A percentile compares a stretch with the other conserved stretches of the same genome.
Conservation (phyloP, 2,888 invertebrate genomes). For the Eupithecia centaureata region DNA sequence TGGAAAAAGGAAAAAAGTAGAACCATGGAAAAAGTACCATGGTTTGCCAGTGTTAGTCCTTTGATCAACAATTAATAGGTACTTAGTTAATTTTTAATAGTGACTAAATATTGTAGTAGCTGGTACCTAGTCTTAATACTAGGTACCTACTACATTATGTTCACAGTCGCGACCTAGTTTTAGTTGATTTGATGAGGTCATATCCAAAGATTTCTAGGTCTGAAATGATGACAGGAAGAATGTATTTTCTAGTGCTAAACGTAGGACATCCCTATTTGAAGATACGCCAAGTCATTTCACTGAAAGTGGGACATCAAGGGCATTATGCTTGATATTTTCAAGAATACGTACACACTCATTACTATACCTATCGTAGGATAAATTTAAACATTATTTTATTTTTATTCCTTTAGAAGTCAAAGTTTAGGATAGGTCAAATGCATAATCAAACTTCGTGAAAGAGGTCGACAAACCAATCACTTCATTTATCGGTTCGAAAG, state of each 20-base stretch:
- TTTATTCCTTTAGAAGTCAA: neutral
- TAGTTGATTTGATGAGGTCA: conserved; percentile 65
- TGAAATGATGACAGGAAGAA: conserved; percentile 63
- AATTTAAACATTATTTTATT: too few relatives aligned
- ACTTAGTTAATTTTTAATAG: too few relatives aligned
- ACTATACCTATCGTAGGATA: neutral
- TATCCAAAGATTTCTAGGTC: conserved; percentile 58
- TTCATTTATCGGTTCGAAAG: neutral
- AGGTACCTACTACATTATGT: neutral
- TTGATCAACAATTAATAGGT: neutral
- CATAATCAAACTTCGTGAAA: neutral
- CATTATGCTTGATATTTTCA: neutral
- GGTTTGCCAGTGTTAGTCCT: neutral
- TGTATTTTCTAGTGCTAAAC: conserved; percentile 62
- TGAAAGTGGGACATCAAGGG: conserved; percentile 14
- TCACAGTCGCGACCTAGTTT: conserved; percentile 53
- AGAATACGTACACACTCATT: neutral
- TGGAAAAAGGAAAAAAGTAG: too few relatives aligned
- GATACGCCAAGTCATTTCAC: conserved; percentile 37
- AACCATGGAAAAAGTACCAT: too few relatives aligned
- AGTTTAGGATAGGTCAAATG: neutral
- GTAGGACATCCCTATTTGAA: conserved; percentile 58
- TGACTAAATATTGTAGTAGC: too few relatives aligned
- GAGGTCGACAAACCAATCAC: neutral
- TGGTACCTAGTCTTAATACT: neutral